phyloP scores from a whole-genome alignment of 2,888 invertebrate species.

The Eupithecia inturbata region DNA sequence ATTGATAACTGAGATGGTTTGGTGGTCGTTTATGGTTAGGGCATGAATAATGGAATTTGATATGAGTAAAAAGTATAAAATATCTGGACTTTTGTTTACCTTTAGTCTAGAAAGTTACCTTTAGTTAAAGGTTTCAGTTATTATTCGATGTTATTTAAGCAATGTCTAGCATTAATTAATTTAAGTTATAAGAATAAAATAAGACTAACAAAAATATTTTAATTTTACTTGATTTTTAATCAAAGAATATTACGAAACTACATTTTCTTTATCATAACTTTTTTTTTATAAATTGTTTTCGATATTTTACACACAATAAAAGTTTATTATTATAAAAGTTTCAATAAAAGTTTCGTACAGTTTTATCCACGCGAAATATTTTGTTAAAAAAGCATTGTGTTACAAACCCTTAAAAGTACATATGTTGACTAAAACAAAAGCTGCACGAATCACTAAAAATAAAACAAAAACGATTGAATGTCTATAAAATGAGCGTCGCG shows the following conservation, averaged over 20 bases:
- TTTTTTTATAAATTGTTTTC: not conserved
- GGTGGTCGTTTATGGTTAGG: slow-evolving; percentile 6
- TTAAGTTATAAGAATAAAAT: not conserved
- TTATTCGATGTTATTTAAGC: not conserved
- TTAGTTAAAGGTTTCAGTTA: not conserved
- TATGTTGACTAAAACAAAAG: not conserved
- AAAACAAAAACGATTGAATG: slow-evolving; percentile 25
- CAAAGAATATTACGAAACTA: not conserved
- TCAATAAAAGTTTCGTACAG: too few relatives aligned
- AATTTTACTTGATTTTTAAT: not conserved
- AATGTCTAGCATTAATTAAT: not conserved
- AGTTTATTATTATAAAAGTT: too few relatives aligned
- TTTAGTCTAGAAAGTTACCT: too few relatives aligned
- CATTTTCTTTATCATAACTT: not conserved
- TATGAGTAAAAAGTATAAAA: not conserved
- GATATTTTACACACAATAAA: not conserved
- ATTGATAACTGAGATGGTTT: slow-evolving; percentile 15
- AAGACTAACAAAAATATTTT: not conserved
- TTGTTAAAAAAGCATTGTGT: not conserved
- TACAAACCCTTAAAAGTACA: not conserved
- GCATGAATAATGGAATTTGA: slow-evolving; percentile 11
- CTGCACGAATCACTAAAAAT: not conserved
- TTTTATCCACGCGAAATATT: not conserved
- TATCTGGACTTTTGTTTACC: not conserved
- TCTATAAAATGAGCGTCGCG: slow-evolving; percentile 33